Conservation (phyloP, 2,113 vertebrate genomes). For the Halichoerus grypus region DNA sequence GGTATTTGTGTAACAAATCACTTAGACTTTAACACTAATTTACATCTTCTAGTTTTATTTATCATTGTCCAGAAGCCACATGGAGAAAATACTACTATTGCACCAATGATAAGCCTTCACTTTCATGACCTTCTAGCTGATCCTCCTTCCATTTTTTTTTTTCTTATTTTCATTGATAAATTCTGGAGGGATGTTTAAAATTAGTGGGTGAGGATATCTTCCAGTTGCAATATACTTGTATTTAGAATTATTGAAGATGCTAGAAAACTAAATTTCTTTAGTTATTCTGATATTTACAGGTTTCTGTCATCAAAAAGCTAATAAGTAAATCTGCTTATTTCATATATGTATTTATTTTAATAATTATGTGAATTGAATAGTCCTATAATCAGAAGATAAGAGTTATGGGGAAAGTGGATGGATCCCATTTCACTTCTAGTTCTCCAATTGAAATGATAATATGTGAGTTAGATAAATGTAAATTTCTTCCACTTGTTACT, state of each 20-base stretch:
- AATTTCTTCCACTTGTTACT: not conserved
- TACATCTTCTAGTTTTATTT: not conserved
- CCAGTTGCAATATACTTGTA: not conserved
- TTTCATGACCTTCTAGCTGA: not conserved
- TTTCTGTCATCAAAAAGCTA: not conserved
- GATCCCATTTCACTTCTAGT: not conserved
- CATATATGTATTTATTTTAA: not conserved
- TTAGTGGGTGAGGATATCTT: not conserved
- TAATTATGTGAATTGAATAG: not conserved
- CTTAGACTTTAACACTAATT: not conserved
- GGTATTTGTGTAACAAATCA: not conserved
- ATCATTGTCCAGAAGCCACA: not conserved
- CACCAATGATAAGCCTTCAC: not conserved
- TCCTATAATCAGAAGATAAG: not conserved
- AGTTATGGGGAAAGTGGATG: not conserved
- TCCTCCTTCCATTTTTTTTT: not conserved
- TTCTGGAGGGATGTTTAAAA: not conserved
- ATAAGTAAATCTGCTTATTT: not conserved
- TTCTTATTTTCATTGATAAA: not conserved
- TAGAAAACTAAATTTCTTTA: not conserved
- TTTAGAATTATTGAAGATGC: not conserved
- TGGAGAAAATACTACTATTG: not conserved
- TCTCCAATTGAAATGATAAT: not conserved
- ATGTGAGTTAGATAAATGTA: not conserved
- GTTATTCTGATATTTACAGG: not conserved